Base-by-base conservation (phyloP, 2,888 invertebrate species). In the Nomada fabriciana region DNA sequence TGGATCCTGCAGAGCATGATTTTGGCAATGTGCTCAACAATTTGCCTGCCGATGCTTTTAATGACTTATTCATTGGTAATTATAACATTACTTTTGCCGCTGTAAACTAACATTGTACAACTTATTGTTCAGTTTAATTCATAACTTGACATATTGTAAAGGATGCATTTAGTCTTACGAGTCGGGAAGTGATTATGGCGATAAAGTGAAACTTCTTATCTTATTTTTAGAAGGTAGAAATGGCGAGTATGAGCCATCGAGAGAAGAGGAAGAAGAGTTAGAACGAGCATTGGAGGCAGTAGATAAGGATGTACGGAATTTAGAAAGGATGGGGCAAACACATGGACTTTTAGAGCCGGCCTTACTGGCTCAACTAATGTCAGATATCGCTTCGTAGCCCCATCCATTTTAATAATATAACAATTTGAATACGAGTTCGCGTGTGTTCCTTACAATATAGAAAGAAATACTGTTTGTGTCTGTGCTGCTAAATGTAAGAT, bases 191-290 rank as follows among this genome's bases (percentile, higher is more conserved):
- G 50, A 63, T 42, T 60, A 25, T 5, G 10, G 60, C 18, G 64
- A 57, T 70, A 67, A 60, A 73, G 10, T 55, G 53, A 71, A 47
- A 59, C 71, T 63, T 85, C 77, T 76, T 84, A 83, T 92, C 93
- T 67, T 84, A 7, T 90, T 79, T 85, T 1, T 90, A 96, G 96
- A 95, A 90, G 96, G 96, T 92, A 96, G 96, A 93, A 96, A 96
- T 92, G 96, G 96, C n/a, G 96, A 96, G 85, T 96, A 96, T 89
- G 95, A 96, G 89, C 96, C 96, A 53, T 95, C 96, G 67, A 95
- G 96, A 92, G 98, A 97, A 91, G 98, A 98, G 94, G 97, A 97
- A 52, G 98, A 98, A 87, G 98, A 98, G 93, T 94, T 98, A 89
- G 98, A 98, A 92, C 96, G 98, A 80, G 98, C 98, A 11, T 94